These are phyloP conservation scores for Amiota minor DNA, from an alignment of 2,888 invertebrate species.

Conservation along the genomic window DNA sequence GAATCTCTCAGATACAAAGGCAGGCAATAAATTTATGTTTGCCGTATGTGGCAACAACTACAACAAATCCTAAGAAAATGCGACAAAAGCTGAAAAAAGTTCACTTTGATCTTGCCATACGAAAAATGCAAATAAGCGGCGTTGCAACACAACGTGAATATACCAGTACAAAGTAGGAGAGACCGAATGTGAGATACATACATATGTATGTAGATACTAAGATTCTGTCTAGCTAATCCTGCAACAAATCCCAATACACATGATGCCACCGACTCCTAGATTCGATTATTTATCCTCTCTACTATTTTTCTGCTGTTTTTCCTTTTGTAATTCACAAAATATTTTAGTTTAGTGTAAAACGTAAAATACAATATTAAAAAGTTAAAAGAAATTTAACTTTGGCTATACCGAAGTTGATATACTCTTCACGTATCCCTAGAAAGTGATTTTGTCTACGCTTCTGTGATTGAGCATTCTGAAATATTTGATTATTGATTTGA, in stretches of 20 bases:
- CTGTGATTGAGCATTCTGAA: too few species aligned
- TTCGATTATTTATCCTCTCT: too few species aligned
- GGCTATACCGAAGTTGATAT: too few species aligned
- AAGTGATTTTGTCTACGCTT: too few species aligned
- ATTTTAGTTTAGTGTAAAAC: slow-evolving; percentile 34
- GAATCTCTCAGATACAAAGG: slow-evolving; percentile 27
- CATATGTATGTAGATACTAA: too few species aligned
- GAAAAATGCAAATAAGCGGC: slow-evolving; percentile 31
- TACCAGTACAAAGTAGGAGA: background rate
- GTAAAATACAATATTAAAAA: slow-evolving; percentile 4
- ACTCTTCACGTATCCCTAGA: too few species aligned
- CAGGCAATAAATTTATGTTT: slow-evolving; percentile 41
- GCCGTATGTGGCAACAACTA: slow-evolving; percentile 28
- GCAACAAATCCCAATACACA: slow-evolving; percentile 16
- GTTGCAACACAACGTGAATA: background rate
- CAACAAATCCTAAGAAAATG: background rate
- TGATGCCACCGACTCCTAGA: background rate
- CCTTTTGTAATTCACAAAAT: slow-evolving; percentile 58
- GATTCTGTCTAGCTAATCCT: background rate
- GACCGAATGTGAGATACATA: background rate
- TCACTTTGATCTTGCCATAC: slow-evolving; percentile 63
- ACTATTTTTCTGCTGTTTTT: background rate
- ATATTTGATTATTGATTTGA: too few species aligned
- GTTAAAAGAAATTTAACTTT: too few species aligned
- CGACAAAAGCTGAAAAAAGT: background rate